Evolutionary conservation across 92 coral and sea anemone species (phyloP).

Genomic region (Epizoanthus ramosus): DNA sequence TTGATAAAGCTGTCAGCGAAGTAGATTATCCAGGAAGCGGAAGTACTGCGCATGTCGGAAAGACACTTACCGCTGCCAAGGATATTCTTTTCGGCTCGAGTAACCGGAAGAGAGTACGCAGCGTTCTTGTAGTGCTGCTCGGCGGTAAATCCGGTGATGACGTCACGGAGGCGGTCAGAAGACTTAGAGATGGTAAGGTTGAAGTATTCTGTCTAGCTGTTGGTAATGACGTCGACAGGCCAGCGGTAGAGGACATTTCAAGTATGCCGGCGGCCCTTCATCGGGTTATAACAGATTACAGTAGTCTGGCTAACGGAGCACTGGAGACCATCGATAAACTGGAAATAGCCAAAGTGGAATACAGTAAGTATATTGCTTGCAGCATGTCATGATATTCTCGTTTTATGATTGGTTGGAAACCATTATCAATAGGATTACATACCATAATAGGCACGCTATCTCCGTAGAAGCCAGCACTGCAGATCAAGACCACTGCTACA

Average conservation of each 20-base stretch:
- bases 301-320: conserved; percentile 48
- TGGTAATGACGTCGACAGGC: conserved; percentile 43
- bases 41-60: conserved; percentile 66
- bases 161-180: conserved; percentile 58
- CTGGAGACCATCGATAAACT: conserved; percentile 65
- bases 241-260: conserved; percentile 53
- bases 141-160: conserved; percentile 74
- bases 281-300: conserved; percentile 35
- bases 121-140: conserved; percentile 68
- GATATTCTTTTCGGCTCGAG: conserved; percentile 68
- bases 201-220: conserved; percentile 73
- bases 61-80: conserved; percentile 64
- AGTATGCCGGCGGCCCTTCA: conserved; percentile 63
- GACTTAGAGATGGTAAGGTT: conserved; percentile 66
- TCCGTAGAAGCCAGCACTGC: no score
- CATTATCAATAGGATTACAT: no score
- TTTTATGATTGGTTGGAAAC: neutral
- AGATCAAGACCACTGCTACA: no score
- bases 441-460: neutral
- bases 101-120: conserved; percentile 63
- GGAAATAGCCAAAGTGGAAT: conserved; percentile 74
- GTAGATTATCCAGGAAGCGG: conserved; percentile 69
- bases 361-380: conserved; percentile 40
- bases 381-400: no score
- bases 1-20: conserved; percentile 69